These are phyloP conservation scores for Prostheceraeus crozeri DNA, from an alignment of 2,888 invertebrate species.

Conservation along the genomic window DNA sequence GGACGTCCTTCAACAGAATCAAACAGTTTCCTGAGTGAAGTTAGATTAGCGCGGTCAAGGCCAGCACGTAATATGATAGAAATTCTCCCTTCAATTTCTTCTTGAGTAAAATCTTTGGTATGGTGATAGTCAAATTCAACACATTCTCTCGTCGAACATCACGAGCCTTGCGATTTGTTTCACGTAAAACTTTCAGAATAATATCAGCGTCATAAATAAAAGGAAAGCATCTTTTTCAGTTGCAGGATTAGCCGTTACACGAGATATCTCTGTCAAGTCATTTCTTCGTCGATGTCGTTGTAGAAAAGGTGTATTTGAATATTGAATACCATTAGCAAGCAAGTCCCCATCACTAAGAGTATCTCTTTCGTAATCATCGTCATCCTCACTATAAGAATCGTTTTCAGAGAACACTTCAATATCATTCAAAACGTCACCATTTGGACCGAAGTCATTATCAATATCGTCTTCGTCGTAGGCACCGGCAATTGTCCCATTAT, in stretches of 20 bases:
- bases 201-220: conserved; percentile 8
- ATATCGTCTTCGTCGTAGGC: too few species aligned
- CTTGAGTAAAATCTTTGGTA: not conserved
- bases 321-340: conserved; percentile 8
- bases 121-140: not conserved
- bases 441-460: too few species aligned
- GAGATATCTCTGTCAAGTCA: not conserved
- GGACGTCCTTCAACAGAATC: not conserved
- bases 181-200: conserved; percentile 2
- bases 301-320: conserved; percentile 4
- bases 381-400: too few species aligned
- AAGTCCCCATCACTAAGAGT: conserved; percentile 5
- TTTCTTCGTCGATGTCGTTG: not conserved
- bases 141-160: conserved; percentile 3
- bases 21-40: not conserved
- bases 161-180: conserved; percentile 21
- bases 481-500: too few species aligned
- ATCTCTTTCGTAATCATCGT: too few species aligned
- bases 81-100: conserved; percentile 11
- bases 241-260: conserved; percentile 7
- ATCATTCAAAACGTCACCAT: too few species aligned
- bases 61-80: conserved; percentile 1
- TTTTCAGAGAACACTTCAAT: too few species aligned
- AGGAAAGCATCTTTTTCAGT: conserved; percentile 9
- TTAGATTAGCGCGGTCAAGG: conserved; percentile 2